Percentiles rank a stretch among this genome's conserved stretches.
Conservation (phyloP, 2,888 invertebrate species). For the Hemicrepidius hirtus region DNA sequence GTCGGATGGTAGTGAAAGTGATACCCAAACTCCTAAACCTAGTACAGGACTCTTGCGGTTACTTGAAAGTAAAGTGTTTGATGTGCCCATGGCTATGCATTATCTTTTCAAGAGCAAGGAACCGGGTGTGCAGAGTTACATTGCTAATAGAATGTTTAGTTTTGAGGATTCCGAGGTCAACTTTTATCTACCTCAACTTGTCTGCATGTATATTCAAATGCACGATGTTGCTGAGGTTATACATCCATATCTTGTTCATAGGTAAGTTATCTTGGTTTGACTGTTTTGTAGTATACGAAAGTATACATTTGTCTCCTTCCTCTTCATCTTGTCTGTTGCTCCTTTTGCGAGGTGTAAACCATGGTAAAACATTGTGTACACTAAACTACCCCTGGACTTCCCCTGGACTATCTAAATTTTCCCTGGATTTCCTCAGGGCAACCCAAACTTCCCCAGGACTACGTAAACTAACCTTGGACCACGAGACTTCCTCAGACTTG, state of each 20-base stretch:
- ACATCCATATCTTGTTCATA: conserved; percentile 86
- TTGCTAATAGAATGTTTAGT: conserved; percentile 98
- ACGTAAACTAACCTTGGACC: too few relatives aligned
- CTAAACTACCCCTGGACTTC: too few relatives aligned
- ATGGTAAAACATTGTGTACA: too few relatives aligned
- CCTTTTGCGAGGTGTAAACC: too few relatives aligned
- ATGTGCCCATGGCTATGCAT: conserved; percentile 98
- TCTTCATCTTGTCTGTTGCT: too few relatives aligned
- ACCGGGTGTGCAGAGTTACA: conserved; percentile 97
- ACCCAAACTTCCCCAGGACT: too few relatives aligned
- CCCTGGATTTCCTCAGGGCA: too few relatives aligned
- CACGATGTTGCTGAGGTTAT: conserved; percentile 96
- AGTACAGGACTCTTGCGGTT: conserved; percentile 86
- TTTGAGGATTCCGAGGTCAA: conserved; percentile 95
- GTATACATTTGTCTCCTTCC: too few relatives aligned
- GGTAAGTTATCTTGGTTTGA: conserved; percentile 73
- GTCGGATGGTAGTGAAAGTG: background rate
- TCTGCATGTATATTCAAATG: conserved; percentile 99
- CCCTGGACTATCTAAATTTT: too few relatives aligned
- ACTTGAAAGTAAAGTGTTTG: conserved; percentile 98
- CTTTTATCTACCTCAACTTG: conserved; percentile 97
- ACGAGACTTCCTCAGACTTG: too few relatives aligned
- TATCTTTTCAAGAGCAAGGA: conserved; percentile 99
- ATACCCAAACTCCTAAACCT: conserved; percentile 60
- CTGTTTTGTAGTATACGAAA: too few relatives aligned